Conservation (phyloP, 2,888 invertebrate species). For the Laothoe populi region DNA sequence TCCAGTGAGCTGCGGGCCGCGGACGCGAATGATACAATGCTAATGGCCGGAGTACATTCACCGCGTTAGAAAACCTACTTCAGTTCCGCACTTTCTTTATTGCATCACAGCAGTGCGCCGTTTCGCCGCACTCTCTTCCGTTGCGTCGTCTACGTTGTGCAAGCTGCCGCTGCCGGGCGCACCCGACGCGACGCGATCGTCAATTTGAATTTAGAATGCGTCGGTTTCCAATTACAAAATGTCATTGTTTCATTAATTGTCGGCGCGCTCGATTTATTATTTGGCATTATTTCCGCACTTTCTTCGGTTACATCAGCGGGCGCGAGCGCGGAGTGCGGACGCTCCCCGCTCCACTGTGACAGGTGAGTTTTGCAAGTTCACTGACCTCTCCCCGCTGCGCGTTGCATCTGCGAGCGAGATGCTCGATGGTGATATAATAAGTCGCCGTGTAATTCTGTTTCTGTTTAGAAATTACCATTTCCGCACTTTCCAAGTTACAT, state of each 20-base stretch:
- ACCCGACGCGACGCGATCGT: background rate
- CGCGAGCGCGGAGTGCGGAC: conserved; percentile 32
- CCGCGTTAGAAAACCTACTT: conserved; percentile 82
- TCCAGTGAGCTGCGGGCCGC: conserved; percentile 50
- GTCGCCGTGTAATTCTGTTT: conserved; percentile 61
- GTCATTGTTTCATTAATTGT: conserved; percentile 53
- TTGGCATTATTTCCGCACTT: conserved; percentile 62
- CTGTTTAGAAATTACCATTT: conserved; percentile 71
- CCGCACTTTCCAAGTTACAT: conserved; percentile 82
- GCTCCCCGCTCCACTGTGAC: conserved; percentile 66
- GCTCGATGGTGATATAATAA: conserved; percentile 75
- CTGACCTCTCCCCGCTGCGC: conserved; percentile 66
- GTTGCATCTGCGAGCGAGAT: conserved; percentile 65
- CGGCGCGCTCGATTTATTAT: conserved; percentile 43
- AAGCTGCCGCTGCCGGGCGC: conserved; percentile 57
- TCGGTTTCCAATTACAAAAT: conserved; percentile 62
- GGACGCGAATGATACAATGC: conserved; percentile 74
- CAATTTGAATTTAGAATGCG: conserved; percentile 59
- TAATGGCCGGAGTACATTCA: conserved; percentile 80
- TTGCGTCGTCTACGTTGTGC: conserved; percentile 66
- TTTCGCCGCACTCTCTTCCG: conserved; percentile 81
- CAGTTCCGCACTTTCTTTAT: conserved; percentile 84
- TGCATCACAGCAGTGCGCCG: conserved; percentile 77
- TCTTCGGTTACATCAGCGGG: conserved; percentile 64
- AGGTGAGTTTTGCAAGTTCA: conserved; percentile 82